These are phyloP conservation scores for Acipenser transmontanus DNA, from an alignment of 2,797 vertebrate species.

Conservation along the genomic window DNA sequence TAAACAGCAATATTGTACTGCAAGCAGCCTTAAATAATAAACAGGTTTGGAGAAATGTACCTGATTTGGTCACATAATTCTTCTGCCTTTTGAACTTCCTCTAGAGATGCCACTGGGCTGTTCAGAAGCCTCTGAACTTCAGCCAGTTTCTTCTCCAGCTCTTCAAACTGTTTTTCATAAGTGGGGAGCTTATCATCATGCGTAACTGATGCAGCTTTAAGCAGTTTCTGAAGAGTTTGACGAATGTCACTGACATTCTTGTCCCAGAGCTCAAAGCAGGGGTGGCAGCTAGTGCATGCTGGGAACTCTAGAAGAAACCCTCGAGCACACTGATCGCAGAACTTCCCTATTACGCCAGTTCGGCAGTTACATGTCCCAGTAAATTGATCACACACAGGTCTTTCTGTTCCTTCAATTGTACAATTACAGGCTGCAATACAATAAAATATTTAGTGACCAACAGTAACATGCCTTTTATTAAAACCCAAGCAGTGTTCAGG, in stretches of 20 bases:
- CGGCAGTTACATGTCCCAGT: conserved; percentile 69
- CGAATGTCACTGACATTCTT: conserved; percentile 48
- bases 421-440: conserved; percentile 66
- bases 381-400: conserved; percentile 62
- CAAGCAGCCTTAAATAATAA: not conserved
- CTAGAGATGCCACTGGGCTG: conserved; percentile 41
- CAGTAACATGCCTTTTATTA: too few relatives aligned
- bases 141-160: conserved; percentile 51
- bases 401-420: conserved; percentile 58
- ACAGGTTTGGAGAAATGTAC: conserved; percentile 37
- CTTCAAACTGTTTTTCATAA: conserved; percentile 37
- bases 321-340: conserved; percentile 61
- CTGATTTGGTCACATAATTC: conserved; percentile 46
- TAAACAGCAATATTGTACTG: not conserved
- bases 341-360: conserved; percentile 52
- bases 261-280: conserved; percentile 66
- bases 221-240: conserved; percentile 38
- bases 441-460: not conserved
- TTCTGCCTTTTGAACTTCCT: conserved; percentile 47
- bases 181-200: conserved; percentile 35
- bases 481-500: too few relatives aligned
- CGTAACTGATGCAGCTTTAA: conserved; percentile 3
- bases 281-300: conserved; percentile 63
- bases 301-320: conserved; percentile 64
- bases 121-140: conserved; percentile 51